These are phyloP conservation scores for Trochalopteron elliotii DNA, from an alignment of 2,113 vertebrate species.

Conservation along the genomic window DNA sequence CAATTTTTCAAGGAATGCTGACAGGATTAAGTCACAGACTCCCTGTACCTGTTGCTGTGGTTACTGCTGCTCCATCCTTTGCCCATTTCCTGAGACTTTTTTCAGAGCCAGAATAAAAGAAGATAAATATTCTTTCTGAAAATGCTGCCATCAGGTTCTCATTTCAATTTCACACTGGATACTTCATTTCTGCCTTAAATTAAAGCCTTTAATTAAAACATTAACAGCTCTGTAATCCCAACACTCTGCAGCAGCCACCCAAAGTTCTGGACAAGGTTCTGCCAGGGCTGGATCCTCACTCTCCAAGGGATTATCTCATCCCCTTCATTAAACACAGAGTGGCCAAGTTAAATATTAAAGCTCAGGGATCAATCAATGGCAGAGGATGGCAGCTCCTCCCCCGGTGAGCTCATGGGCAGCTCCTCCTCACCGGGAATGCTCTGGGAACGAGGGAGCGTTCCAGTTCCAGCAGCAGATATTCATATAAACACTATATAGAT, in stretches of 20 bases:
- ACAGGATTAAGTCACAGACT: background rate
- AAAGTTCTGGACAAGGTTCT: background rate
- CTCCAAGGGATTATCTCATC: background rate
- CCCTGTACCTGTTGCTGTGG: background rate
- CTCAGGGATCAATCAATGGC: background rate
- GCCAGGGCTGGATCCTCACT: background rate
- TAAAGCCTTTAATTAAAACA: background rate
- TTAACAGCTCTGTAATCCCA: background rate
- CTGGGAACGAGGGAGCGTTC: background rate
- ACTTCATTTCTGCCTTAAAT: background rate
- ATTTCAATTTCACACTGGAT: background rate
- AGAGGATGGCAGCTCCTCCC: background rate
- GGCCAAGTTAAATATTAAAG: background rate
- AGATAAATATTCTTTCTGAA: background rate
- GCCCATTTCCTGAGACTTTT: background rate
- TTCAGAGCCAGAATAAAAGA: background rate
- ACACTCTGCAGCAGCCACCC: background rate
- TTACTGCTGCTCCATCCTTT: background rate
- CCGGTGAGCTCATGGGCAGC: background rate
- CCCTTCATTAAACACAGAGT: background rate
- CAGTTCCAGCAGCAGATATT: background rate
- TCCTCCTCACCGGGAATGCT: background rate
- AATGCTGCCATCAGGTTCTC: background rate
- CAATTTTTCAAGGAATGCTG: background rate
- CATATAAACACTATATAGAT: fast-evolving